Conservation (phyloP, 2,888 invertebrate genomes). For the Macaria notata region DNA sequence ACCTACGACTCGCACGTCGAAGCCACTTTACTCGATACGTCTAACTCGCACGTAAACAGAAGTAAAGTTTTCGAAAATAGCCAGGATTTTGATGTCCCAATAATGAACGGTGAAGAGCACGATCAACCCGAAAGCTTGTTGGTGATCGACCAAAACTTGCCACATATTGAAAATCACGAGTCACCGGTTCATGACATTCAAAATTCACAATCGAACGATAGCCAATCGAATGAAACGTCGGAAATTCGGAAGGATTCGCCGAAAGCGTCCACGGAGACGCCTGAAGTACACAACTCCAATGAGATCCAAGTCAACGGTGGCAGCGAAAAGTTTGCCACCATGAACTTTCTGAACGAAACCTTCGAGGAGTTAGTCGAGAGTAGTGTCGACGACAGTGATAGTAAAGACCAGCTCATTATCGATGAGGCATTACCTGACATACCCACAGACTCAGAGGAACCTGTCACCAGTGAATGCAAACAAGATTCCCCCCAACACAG, state of each 20-base stretch:
- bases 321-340: slow-evolving; percentile 66
- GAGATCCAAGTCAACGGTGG: slow-evolving; percentile 50
- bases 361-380: slow-evolving; percentile 74
- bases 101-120: slow-evolving; percentile 36
- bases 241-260: slow-evolving; percentile 23
- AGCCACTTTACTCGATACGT: slow-evolving; percentile 39
- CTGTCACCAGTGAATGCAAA: slow-evolving; percentile 29
- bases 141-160: slow-evolving; percentile 14
- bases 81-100: slow-evolving; percentile 29
- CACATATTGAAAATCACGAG: slow-evolving; percentile 10
- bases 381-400: slow-evolving; percentile 70
- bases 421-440: slow-evolving; percentile 12
- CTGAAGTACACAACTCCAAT: slow-evolving; percentile 4
- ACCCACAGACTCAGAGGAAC: slow-evolving; percentile 18
- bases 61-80: slow-evolving; percentile 20
- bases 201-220: slow-evolving; percentile 10
- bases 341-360: slow-evolving; percentile 65
- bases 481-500: slow-evolving; percentile 33
- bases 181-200: slow-evolving; percentile 15
- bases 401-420: slow-evolving; percentile 35
- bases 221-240: background rate
- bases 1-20: slow-evolving; percentile 52
- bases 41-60: slow-evolving; percentile 47
- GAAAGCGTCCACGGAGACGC: slow-evolving; percentile 30
- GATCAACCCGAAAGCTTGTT: slow-evolving; percentile 23